Evolutionary conservation across 1,140 invertebrate genomes (phyloP), one percentile per base, ranked within the genome.

Genomic region (Tetranychus cinnabarinus): DNA sequence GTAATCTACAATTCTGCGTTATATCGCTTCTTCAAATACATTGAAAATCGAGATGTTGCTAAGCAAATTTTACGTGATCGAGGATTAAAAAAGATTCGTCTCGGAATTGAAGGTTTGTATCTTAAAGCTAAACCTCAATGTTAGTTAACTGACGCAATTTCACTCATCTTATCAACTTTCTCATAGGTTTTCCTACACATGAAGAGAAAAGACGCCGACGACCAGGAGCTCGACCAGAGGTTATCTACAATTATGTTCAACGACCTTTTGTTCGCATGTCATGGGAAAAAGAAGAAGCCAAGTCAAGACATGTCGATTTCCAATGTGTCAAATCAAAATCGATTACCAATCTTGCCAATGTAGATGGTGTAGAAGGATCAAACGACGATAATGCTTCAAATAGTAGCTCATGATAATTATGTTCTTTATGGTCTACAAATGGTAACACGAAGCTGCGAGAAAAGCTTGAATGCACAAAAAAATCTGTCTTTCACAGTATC

Each of bases 231-330:
- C 65, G 70, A 45, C 68, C 71, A 23, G 88, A 92, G 77, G 95
- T 97, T 1, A 95, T 97, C 64, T 99, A 99, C 74, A 97, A 97
- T 73, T 99, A 99, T 72, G 93, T 98, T 0, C 96, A 99, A 71
- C 77, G 96, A n/a, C 95, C 96, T 0, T 99, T 99, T 71, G 88
- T 99, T 54, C 89, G 95, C 67, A 96, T 98, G 88, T 97, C 92
- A 0, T 99, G 96, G 96, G 96, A 99, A 71, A 98, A 98, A 67
- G 93, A 99, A 70, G 96, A 99, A 71, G 92, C 92, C 0, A 97
- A 96, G 69, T 95, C 89, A 71, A 81, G 96, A 6, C 96, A 99
- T 73, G 96, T 99, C 0, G 96, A 99, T 73, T 99, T 99, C 72
- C 84, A 93, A 74, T 93, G 89, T 70, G 86, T 92, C 12, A 91